Evolutionary conservation across 2,888 invertebrate species (phyloP).

Genomic region (Chrysomela aeneicollis): DNA sequence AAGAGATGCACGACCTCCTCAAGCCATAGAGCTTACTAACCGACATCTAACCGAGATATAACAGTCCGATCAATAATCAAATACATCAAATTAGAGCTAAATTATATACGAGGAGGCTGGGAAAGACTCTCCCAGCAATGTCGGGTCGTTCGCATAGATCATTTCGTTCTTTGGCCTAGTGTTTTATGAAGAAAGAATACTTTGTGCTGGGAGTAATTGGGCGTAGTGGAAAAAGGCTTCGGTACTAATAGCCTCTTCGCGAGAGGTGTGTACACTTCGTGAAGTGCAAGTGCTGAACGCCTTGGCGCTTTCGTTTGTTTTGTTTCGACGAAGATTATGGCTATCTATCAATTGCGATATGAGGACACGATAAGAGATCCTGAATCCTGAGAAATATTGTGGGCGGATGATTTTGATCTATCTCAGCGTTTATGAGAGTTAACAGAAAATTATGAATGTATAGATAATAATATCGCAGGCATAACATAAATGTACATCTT

Average conservation of each 20-base stretch:
- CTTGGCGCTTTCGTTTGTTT: not conserved
- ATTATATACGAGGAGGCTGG: slow-evolving; percentile 30
- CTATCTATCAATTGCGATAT: not conserved
- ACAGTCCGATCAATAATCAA: slow-evolving; percentile 36
- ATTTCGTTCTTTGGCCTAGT: slow-evolving; percentile 13
- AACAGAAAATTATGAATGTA: too few relatives aligned
- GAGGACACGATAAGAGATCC: not conserved
- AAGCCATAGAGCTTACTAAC: slow-evolving; percentile 37
- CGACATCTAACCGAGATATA: slow-evolving; percentile 35
- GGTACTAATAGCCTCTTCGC: not conserved
- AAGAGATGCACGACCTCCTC: slow-evolving; percentile 42
- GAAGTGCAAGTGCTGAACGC: slow-evolving; percentile 5
- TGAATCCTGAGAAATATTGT: not conserved
- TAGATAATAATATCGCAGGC: too few relatives aligned
- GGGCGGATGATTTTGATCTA: not conserved
- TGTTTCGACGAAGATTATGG: not conserved
- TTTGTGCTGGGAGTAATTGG: not conserved
- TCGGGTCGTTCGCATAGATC: slow-evolving; percentile 11
- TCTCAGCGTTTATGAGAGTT: not conserved
- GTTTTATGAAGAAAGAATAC: not conserved
- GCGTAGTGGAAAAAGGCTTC: not conserved
- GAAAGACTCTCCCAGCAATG: slow-evolving; percentile 19
- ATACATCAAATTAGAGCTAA: slow-evolving; percentile 34
- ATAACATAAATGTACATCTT: too few relatives aligned
- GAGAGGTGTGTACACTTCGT: slow-evolving; percentile 1